A percentile compares a stretch with the other conserved stretches of the same genome.
Conservation (phyloP, 2,888 invertebrate genomes). For the Rapana venosa region DNA sequence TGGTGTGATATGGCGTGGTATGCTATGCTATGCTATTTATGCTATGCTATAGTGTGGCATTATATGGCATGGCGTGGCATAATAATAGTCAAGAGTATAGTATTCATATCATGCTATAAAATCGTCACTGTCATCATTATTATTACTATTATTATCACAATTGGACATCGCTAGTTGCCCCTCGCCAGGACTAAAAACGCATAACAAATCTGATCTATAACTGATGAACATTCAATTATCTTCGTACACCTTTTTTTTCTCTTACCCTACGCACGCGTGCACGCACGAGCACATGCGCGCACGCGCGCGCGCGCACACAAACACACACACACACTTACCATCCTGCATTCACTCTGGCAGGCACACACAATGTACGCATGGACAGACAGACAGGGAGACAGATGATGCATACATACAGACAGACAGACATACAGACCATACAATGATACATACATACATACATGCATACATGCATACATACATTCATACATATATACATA, state of each 20-base stretch:
- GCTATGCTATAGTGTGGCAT: background rate
- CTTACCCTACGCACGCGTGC: no score
- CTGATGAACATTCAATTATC: no score
- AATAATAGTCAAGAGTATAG: no score
- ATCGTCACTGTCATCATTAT: no score
- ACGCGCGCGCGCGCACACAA: background rate
- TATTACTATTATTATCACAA: no score
- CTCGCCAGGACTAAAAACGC: no score
- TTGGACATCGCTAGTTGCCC: no score
- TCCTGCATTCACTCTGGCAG: background rate
- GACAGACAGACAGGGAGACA: slow-evolving; percentile 21
- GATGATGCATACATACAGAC: background rate
- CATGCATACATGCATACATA: background rate
- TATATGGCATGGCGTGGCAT: no score
- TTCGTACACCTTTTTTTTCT: no score
- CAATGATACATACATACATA: background rate
- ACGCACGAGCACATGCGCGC: no score
- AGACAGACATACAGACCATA: background rate
- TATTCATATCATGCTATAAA: no score
- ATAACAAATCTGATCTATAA: no score
- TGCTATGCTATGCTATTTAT: background rate
- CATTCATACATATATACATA: background rate
- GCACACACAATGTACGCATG: background rate
- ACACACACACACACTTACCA: background rate
- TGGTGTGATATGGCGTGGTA: background rate